Evolutionary conservation across 2,113 vertebrate species (phyloP), one percentile per base, ranked within the genome.

Genomic region (Cyrtonyx montezumae): DNA sequence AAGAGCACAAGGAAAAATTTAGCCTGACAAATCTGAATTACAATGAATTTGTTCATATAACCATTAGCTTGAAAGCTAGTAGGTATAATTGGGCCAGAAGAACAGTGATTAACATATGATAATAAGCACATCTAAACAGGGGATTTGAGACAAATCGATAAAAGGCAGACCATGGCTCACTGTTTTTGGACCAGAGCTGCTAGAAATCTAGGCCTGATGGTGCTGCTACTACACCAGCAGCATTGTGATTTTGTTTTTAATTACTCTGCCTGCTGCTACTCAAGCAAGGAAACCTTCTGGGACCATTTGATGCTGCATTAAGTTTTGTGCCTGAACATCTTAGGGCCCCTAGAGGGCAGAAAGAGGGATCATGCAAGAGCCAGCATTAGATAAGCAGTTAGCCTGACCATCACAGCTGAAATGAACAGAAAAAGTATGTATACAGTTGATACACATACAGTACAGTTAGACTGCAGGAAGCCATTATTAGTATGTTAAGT

Each of bases 271-370:
- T 68, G 69, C 74, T 71, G 66, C 69, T 88, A 34, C 62, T 43
- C 66, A 81, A 49, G 73, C 49, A 86, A 74, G 84, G 32, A 90
- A 93, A 84, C 8, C 77, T 51, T 59, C 51, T 68, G 66, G 61
- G 69, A 88, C 34, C 11, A 75, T 84, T 63, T 88, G 37, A 71
- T 51, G 69, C 48, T 59, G 25, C 48, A 75, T 63, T 63, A 85
- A 49, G 36, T 90, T 92, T 84, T 18, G 46, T 84, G 66, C 37
- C 58, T 86, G 80, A 93, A 88, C 23, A 16, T 37, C 11, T 28
- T 59, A 78, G 65, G 30, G 56, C 69, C 61, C 45, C 58, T 69
- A 74, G 76, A 88, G 83, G 26, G 61, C 59, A 93, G 55, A 30
- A 83, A 77, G 40, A 80, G 11, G 11, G 7, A 43, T 78, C 63